Conservation (phyloP, 2,797 vertebrate genomes). For the Eptatretus atami region DNA sequence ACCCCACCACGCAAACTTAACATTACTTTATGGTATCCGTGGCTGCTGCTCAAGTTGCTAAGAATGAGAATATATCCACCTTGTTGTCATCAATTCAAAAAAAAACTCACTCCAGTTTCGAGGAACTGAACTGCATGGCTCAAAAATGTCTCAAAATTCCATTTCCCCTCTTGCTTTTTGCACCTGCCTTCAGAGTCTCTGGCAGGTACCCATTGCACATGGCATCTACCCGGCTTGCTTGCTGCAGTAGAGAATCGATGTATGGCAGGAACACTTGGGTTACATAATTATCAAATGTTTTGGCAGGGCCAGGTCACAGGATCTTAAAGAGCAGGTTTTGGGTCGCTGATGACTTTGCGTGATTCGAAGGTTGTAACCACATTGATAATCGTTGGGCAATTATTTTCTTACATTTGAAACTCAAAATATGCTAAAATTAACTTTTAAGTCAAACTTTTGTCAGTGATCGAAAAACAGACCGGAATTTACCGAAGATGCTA, state of each 20-base stretch:
- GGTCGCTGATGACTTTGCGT: too few relatives aligned
- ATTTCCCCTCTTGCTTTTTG: slow-evolving; percentile 5
- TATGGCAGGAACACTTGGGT: not conserved
- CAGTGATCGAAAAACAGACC: too few relatives aligned
- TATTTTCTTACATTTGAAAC: too few relatives aligned
- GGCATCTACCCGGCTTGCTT: slow-evolving; percentile 2
- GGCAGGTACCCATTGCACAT: not conserved
- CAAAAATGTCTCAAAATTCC: slow-evolving; percentile 6
- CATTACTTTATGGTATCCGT: not conserved
- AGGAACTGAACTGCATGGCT: slow-evolving; percentile 5
- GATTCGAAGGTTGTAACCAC: too few relatives aligned
- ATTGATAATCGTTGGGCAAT: too few relatives aligned
- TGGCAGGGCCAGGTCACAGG: too few relatives aligned
- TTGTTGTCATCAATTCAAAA: slow-evolving; percentile 6
- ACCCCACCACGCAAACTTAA: too few relatives aligned
- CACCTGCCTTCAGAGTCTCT: not conserved
- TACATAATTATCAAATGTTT: too few relatives aligned
- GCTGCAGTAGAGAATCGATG: not conserved
- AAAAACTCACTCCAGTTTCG: slow-evolving; percentile 7
- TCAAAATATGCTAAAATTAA: too few relatives aligned
- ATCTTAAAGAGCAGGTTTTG: too few relatives aligned
- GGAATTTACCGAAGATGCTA: too few relatives aligned
- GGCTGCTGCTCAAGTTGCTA: not conserved
- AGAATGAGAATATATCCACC: slow-evolving; percentile 8
- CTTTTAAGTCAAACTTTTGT: too few relatives aligned